A percentile compares a stretch with the other conserved stretches of the same genome.
These are phyloP conservation scores for Gila orcuttii DNA, from an alignment of 2,113 vertebrate genomes.

Conservation along the genomic window DNA sequence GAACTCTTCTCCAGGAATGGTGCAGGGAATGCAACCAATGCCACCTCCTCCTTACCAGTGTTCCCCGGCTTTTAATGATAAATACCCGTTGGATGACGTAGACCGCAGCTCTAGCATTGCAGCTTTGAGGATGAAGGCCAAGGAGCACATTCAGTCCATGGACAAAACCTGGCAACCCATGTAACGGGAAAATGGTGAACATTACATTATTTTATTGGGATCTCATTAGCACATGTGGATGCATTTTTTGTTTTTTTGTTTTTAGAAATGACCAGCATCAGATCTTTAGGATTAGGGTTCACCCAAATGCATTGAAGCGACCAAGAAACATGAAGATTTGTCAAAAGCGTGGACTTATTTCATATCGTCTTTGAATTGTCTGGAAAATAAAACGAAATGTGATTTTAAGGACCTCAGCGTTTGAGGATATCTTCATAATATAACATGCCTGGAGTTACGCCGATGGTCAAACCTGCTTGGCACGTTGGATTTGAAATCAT, in stretches of 20 bases:
- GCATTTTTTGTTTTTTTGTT: not conserved
- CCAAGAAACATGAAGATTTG: not conserved
- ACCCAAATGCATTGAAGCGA: not conserved
- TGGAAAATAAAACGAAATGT: not conserved
- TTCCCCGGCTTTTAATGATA: conserved; percentile 82
- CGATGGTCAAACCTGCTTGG: not conserved
- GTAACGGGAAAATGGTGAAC: conserved; percentile 67
- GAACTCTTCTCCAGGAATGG: conserved; percentile 77
- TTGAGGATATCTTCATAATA: not conserved
- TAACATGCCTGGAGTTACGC: not conserved
- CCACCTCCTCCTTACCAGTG: conserved; percentile 84
- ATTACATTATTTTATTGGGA: not conserved
- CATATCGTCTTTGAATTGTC: too few species aligned
- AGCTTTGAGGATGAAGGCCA: conserved; percentile 88
- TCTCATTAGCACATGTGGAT: conserved; percentile 2
- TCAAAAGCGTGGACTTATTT: not conserved
- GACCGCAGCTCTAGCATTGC: conserved; percentile 89
- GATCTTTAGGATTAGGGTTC: not conserved
- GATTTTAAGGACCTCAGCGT: not conserved
- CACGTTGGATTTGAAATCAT: not conserved
- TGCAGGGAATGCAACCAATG: conserved; percentile 85
- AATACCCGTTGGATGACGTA: conserved; percentile 86
- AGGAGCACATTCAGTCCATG: conserved; percentile 92
- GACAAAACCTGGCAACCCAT: conserved; percentile 94
- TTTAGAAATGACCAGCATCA: not conserved